phyloP scores from a whole-genome alignment of 1,140 invertebrate genomes.

The Neodiprion pinetum region DNA sequence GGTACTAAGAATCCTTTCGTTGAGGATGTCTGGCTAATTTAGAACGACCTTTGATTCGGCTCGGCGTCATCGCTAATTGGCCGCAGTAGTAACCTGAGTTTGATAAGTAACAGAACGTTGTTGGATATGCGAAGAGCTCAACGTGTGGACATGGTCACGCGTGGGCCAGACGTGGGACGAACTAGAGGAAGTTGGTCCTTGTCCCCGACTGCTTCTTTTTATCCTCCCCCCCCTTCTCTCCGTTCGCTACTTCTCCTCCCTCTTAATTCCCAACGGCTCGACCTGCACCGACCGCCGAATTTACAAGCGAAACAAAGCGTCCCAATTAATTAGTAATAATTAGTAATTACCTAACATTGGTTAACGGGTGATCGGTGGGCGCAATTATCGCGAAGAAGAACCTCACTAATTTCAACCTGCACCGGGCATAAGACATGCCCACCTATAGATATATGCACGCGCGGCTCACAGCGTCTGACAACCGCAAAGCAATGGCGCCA shows the following conservation, averaged over 20 bases:
- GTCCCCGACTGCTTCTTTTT: background rate
- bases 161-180: background rate
- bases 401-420: background rate
- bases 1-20: no score
- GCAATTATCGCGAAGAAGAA: conserved; percentile 40
- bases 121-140: background rate
- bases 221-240: background rate
- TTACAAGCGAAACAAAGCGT: conserved; percentile 28
- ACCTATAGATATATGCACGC: background rate
- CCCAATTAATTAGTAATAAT: conserved; percentile 52
- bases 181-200: background rate
- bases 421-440: no score
- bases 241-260: background rate
- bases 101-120: background rate
- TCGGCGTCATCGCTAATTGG: background rate
- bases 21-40: no score
- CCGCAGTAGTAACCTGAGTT: background rate
- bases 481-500: conserved; percentile 1
- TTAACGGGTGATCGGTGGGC: conserved; percentile 31
- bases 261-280: background rate
- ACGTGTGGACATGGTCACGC: background rate
- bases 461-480: background rate
- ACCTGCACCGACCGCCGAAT: background rate
- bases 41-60: no score
- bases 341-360: conserved; percentile 42